phyloP scores from a whole-genome alignment of 2,888 invertebrate species.

The Tillus elongatus region DNA sequence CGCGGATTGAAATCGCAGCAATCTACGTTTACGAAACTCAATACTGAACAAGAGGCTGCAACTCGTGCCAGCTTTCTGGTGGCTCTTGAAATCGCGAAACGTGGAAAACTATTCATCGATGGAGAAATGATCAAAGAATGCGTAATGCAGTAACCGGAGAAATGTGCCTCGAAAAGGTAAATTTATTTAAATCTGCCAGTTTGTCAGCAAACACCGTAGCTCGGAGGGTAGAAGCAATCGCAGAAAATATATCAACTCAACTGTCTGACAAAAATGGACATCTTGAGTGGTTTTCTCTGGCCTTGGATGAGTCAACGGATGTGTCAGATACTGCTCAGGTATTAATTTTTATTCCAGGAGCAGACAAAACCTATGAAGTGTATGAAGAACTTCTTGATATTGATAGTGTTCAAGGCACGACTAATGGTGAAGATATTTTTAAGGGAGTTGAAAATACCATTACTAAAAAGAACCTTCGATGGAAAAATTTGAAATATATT shows the following conservation, averaged over 20 bases:
- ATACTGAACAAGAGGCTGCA: too few relatives aligned
- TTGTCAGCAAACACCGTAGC: conserved; percentile 23
- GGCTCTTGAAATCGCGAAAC: conserved; percentile 22
- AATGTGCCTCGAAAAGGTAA: too few relatives aligned
- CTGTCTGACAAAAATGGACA: too few relatives aligned
- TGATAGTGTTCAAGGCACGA: conserved; percentile 21
- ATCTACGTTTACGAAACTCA: too few relatives aligned
- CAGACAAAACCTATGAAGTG: too few relatives aligned
- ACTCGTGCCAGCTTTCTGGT: too few relatives aligned
- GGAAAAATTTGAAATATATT: conserved; percentile 23
- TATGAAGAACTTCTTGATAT: too few relatives aligned
- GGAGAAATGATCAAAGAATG: conserved; percentile 26
- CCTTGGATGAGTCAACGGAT: conserved; percentile 24
- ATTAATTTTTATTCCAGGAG: conserved; percentile 19
- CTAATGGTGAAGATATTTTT: conserved; percentile 20
- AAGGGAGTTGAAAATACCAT: conserved; percentile 19
- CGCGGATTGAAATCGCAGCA: too few relatives aligned
- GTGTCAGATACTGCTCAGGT: too few relatives aligned
- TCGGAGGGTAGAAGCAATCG: too few relatives aligned
- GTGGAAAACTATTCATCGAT: conserved; percentile 25
- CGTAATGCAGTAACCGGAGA: conserved; percentile 23
- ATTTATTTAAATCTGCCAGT: conserved; percentile 22
- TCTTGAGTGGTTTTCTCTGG: conserved; percentile 24
- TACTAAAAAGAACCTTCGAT: conserved; percentile 19
- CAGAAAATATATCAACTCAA: too few relatives aligned